Evolutionary conservation across 2,888 invertebrate genomes (phyloP).

Genomic region (Cecidostiba fungosa): DNA sequence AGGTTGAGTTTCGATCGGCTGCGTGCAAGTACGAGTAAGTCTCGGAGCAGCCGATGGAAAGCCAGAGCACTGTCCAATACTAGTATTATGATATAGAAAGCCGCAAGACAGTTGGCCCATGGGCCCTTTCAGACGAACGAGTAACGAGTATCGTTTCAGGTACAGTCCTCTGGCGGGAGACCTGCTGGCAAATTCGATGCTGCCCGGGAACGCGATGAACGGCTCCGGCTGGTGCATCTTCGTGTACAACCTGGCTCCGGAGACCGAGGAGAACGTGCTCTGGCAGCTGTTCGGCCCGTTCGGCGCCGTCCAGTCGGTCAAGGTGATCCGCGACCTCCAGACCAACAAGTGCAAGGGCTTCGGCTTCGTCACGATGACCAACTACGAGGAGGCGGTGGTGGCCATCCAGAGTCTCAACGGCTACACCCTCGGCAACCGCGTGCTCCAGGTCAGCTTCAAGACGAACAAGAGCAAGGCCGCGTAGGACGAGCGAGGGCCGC

Average conservation of each 20-base stretch:
- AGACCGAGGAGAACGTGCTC: slow-evolving; percentile 96
- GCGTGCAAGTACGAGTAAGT: not conserved
- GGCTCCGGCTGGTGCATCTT: slow-evolving; percentile 95
- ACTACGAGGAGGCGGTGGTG: slow-evolving; percentile 95
- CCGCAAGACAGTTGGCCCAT: not conserved
- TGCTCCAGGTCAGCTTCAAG: slow-evolving; percentile 96
- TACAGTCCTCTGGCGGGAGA: slow-evolving; percentile 95
- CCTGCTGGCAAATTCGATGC: slow-evolving; percentile 87
- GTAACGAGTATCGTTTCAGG: slow-evolving; percentile 78
- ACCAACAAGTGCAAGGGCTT: slow-evolving; percentile 97
- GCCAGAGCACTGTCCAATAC: not conserved
- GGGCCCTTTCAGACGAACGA: slow-evolving; percentile 14
- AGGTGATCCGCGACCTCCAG: slow-evolving; percentile 94
- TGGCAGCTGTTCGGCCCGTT: slow-evolving; percentile 98
- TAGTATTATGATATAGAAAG: not conserved
- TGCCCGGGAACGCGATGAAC: slow-evolving; percentile 87
- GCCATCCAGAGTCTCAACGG: slow-evolving; percentile 96
- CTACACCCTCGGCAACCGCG: slow-evolving; percentile 93
- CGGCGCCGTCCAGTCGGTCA: slow-evolving; percentile 95
- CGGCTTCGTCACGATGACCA: slow-evolving; percentile 97
- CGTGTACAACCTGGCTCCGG: slow-evolving; percentile 97
- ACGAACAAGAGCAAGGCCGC: slow-evolving; percentile 90
- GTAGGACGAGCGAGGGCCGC: slow-evolving; percentile 81
- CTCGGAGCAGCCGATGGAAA: not conserved
- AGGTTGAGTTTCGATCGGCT: not conserved